A percentile compares a stretch with the other conserved stretches of the same genome.
Conservation (phyloP, 2,113 vertebrate genomes). For the Ailuropoda melanoleuca region DNA sequence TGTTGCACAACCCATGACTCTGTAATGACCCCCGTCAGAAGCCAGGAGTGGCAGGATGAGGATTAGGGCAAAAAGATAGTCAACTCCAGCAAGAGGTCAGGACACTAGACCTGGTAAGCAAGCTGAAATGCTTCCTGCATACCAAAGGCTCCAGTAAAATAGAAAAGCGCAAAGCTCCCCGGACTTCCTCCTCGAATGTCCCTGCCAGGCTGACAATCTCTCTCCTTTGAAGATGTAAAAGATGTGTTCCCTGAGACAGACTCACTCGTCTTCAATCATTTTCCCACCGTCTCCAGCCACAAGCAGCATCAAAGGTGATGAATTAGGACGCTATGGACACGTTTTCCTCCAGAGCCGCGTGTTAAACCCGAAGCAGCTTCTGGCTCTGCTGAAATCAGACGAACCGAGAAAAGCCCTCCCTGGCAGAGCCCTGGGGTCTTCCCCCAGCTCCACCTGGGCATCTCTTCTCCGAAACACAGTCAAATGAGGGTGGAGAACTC, state of each 20-base stretch:
- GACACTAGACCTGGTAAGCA: not conserved
- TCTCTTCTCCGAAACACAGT: not conserved
- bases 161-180: not conserved
- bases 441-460: not conserved
- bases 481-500: not conserved
- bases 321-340: not conserved
- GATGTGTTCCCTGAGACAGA: not conserved
- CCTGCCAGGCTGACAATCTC: not conserved
- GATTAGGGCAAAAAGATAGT: not conserved
- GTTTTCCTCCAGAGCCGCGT: not conserved
- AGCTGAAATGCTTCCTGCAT: not conserved
- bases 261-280: not conserved
- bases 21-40: not conserved
- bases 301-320: not conserved
- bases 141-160: not conserved
- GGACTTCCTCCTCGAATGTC: not conserved
- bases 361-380: not conserved
- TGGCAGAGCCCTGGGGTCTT: not conserved
- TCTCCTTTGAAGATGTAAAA: slow-evolving; percentile 38
- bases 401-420: not conserved
- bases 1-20: not conserved
- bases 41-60: not conserved
- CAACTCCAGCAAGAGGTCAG: not conserved
- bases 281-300: not conserved
- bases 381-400: not conserved